These are phyloP conservation scores for Acanthaster planci DNA, from an alignment of 35 echinoderm and acorn worm species.

Conservation along the genomic window DNA sequence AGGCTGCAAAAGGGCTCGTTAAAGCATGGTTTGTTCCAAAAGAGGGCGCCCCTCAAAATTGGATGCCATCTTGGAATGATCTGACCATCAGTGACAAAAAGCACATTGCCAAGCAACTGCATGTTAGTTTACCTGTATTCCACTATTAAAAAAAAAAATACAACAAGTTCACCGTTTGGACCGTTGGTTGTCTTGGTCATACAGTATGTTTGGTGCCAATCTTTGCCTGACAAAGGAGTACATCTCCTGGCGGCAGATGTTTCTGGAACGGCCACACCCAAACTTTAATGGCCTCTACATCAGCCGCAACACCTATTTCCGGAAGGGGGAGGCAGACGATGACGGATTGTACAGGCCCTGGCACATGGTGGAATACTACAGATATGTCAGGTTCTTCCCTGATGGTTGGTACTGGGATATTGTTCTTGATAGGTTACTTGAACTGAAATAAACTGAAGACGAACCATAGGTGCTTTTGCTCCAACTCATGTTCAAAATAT, in stretches of 20 bases:
- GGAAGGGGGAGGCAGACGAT: constrained; percentile 76
- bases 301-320: constrained; percentile 67
- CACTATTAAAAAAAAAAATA: not conserved
- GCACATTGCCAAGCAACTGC: not conserved
- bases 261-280: constrained; percentile 69
- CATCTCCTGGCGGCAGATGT: constrained; percentile 79
- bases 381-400: constrained; percentile 80
- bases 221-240: constrained; percentile 73
- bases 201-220: constrained; percentile 74
- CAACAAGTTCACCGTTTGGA: too few species aligned
- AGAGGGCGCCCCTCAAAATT: too few species aligned
- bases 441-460: too few species aligned
- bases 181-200: not conserved
- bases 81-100: too few species aligned
- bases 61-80: too few species aligned
- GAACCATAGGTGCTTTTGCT: too few species aligned
- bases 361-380: constrained; percentile 90
- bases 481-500: too few species aligned
- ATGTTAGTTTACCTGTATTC: not conserved
- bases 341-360: constrained; percentile 73
- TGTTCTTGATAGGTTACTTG: too few species aligned
- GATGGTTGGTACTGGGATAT: constrained; percentile 98
- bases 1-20: too few species aligned
- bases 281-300: constrained; percentile 90
- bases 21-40: too few species aligned